Base-by-base conservation (phyloP, 1,140 invertebrate species). In the Polyergus mexicanus region DNA sequence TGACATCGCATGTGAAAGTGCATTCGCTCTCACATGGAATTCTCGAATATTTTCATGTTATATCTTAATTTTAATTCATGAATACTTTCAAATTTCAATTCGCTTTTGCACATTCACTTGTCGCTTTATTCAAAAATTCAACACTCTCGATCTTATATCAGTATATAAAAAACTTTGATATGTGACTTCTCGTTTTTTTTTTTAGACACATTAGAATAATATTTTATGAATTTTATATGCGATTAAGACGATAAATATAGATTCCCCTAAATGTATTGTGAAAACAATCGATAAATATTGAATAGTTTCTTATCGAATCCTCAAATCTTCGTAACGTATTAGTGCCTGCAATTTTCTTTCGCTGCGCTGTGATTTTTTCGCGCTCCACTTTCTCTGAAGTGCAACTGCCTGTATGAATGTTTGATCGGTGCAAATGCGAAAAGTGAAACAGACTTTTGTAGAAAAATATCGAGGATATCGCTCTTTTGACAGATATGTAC, bases 401-500 rank as follows among this genome's bases (percentile, higher is more conserved):
- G 63, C 28, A 65, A 41, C 63, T 66, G 32, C 7, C 32, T 35
- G 51, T 69, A 80, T 78, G 60, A 80, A 80, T 69, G 35, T 69
- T 80, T 69, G 25, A 69, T 69, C 35, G 51, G 16, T 7, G 28
- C 16, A 65, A 80, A 80, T 69, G 63, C 51, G 51, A 54, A 35
- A 69, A 41, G 65, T 35, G 35, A 11, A 69, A 47, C 35, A 41
- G 6, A 80, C 66, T 80, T 68, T 69, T 38, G 44, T 54, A 54
- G 22, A 44, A 69, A 69, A 69, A 69, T 58, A 69, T 58, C 41
- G 35, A 80, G 10, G 10, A 69, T 25, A 6, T 69, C 22, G 32
- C 22, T 69, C 22, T 56, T n/a, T 11, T 13, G 1, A 51, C 32
- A 10, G 11, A 13, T 47, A 77, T 28, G 22, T 6, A n/a, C n/a